Base-by-base conservation (phyloP, 1,140 invertebrate genomes). In the Magallana angulata region DNA sequence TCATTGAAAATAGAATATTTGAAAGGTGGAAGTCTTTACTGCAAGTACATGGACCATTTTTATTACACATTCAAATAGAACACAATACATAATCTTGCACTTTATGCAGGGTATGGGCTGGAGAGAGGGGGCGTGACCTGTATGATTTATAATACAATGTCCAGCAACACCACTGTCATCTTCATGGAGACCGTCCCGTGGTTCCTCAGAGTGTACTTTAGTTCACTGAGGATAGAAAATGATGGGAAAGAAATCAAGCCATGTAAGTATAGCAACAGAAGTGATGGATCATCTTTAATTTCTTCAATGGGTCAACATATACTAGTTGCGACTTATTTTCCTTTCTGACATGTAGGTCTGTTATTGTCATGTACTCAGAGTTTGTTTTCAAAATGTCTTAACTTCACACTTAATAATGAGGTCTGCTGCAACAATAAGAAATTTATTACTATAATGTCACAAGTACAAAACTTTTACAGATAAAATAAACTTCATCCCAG, bases 191-290 rank as follows among this genome's bases (percentile, higher is more conserved):
- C 95, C 8, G 92, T 96, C 57, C 98, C 99, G 1, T 99, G 98
- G 98, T 99, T 97, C 95, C 96, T 99, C 11, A 97, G 98, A 80
- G 96, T 98, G 86, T 99, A 98, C 94, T 96, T 98, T 81, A 98
- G 99, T 94, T 98, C 98, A 2, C 95, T 99, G 57, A 96, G 96
- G 93, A 96, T 98, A 57, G 94, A 95, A 48, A 96, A 88, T 68
- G 88, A 90, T 68, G 92, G 91, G 2, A 93, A 94, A 88, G 93
- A 92, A 5, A 95, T 97, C 87, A 95, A 95, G 92, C 97, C 97
- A 85, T 92, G 96, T 96, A 94, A 95, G 95, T 94, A 71, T 18
- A 82, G 16, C 60, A 16, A 30, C 12, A 57, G 12, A 60, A 14
- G 36, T 48, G 36, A 48, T 48, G 36, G 36, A 48, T 48, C 2